These are phyloP conservation scores for Holothuria glaberrima DNA, from an alignment of 35 echinoderm and acorn worm species.

Conservation along the genomic window DNA sequence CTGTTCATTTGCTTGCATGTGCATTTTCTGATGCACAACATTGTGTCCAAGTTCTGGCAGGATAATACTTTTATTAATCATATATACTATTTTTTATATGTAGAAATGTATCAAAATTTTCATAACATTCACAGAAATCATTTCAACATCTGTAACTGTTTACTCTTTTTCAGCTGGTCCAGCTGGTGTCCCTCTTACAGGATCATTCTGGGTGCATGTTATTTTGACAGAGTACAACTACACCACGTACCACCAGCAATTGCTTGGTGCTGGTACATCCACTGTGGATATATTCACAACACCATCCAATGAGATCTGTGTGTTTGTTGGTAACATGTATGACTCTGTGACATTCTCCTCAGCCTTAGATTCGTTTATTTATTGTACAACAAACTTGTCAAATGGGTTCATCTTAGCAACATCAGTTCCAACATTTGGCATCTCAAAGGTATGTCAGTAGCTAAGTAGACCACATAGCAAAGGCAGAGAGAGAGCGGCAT, in stretches of 20 bases:
- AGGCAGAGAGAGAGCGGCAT: no score
- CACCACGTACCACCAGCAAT: background rate
- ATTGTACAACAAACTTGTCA: background rate
- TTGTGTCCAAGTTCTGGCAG: no score
- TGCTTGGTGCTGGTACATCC: background rate
- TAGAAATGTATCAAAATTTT: no score
- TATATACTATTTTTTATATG: no score
- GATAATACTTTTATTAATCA: no score
- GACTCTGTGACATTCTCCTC: background rate
- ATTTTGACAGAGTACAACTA: background rate
- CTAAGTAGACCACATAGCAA: no score
- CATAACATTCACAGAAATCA: no score
- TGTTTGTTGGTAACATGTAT: slow-evolving; percentile 10
- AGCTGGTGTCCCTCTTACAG: background rate
- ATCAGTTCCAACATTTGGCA: background rate
- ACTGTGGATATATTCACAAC: background rate
- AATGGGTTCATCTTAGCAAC: background rate
- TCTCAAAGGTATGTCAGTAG: background rate
- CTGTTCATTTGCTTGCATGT: no score
- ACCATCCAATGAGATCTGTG: background rate
- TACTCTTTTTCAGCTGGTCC: background rate
- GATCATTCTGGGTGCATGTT: background rate
- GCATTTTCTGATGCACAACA: no score
- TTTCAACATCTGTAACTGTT: no score
- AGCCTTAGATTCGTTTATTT: background rate